These are phyloP conservation scores for Suillia variegata DNA, from an alignment of 2,888 invertebrate genomes.

Conservation along the genomic window DNA sequence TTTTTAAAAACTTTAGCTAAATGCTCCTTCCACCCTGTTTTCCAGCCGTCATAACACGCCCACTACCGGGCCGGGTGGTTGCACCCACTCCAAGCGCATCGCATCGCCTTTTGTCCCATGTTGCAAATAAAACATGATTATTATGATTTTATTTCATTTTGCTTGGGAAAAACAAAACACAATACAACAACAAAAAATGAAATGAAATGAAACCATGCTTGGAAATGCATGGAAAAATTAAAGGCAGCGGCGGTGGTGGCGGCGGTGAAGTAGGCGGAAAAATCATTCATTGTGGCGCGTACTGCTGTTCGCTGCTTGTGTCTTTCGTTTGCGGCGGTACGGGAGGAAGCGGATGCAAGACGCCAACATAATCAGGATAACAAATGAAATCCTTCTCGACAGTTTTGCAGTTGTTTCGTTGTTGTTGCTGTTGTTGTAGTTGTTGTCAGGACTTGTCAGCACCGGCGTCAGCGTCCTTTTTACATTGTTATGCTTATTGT, in stretches of 20 bases:
- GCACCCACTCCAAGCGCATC: no score
- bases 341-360: not conserved
- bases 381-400: slow-evolving; percentile 59
- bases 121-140: slow-evolving; percentile 26
- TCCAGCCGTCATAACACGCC: no score
- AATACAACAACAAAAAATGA: slow-evolving; percentile 25
- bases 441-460: no score
- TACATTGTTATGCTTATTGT: slow-evolving; percentile 61
- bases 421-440: no score
- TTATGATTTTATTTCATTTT: slow-evolving; percentile 42
- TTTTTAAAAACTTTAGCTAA: slow-evolving; percentile 8
- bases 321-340: no score
- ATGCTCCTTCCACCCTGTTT: slow-evolving; percentile 9
- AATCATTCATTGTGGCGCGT: slow-evolving; percentile 25
- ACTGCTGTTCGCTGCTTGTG: slow-evolving; percentile 35
- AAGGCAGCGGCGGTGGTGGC: slow-evolving; percentile 20
- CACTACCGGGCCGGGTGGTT: no score
- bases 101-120: not conserved
- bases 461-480: slow-evolving; percentile 40
- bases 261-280: slow-evolving; percentile 33
- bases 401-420: no score
- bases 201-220: slow-evolving; percentile 15
- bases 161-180: slow-evolving; percentile 39
- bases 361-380: slow-evolving; percentile 58
- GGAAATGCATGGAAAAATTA: slow-evolving; percentile 14